These are phyloP conservation scores for Drosophila monieri DNA, from an alignment of 2,888 invertebrate species.

Conservation along the genomic window DNA sequence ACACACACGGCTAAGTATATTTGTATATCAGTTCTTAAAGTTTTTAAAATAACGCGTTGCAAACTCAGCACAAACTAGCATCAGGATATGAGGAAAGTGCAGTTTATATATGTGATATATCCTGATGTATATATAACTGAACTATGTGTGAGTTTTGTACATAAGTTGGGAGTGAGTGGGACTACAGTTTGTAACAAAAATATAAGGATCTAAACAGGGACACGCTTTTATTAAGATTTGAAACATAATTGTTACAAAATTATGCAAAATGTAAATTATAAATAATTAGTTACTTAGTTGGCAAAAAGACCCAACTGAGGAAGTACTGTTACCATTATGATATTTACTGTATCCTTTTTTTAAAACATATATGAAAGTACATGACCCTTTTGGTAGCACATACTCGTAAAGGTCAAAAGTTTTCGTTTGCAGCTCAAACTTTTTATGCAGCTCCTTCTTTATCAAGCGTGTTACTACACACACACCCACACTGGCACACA, in stretches of 20 bases:
- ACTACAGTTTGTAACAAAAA: constrained; percentile 1
- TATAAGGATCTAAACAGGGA: not conserved
- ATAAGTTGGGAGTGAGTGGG: constrained; percentile 7
- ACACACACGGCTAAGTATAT: constrained; percentile 14
- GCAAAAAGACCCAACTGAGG: not conserved
- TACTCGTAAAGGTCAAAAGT: constrained; percentile 76
- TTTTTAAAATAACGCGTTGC: constrained; percentile 58
- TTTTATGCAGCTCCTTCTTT: constrained; percentile 68
- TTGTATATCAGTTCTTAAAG: constrained; percentile 38
- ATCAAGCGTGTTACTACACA: constrained; percentile 68
- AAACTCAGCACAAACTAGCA: constrained; percentile 48
- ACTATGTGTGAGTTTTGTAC: constrained; percentile 7
- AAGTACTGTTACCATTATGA: not conserved
- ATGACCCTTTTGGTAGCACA: constrained; percentile 19
- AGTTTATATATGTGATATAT: constrained; percentile 20
- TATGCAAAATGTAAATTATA: too few species aligned
- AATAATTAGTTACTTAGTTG: too few species aligned
- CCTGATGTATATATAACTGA: constrained; percentile 6
- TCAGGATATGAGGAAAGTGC: constrained; percentile 63
- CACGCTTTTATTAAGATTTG: not conserved
- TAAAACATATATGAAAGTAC: constrained; percentile 43
- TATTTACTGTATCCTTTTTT: constrained; percentile 27
- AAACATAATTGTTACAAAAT: too few species aligned
- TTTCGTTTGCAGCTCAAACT: constrained; percentile 74
- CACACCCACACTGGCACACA: constrained; percentile 30